Evolutionary conservation across 2,888 invertebrate species (phyloP), one percentile per base, ranked within the genome.

Genomic region (Aleiodes leptofemur): DNA sequence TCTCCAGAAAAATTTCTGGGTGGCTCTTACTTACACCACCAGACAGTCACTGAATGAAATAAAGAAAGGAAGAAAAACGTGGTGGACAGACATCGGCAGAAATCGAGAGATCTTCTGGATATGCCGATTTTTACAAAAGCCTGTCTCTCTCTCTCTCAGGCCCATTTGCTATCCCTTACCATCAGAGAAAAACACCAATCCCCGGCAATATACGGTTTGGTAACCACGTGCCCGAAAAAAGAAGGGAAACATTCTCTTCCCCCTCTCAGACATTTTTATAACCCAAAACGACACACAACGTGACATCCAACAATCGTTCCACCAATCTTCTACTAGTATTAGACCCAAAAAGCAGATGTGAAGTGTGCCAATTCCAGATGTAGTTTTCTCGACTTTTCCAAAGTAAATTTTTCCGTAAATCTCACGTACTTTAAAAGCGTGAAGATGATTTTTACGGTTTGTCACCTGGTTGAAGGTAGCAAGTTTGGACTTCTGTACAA

Each of bases 301-400:
- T 71, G 71, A 71, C 71, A 29, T 29, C 14, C 7, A 71, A 71
- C 71, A 71, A 71, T 71, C 59, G 50, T 59, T 59, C 38, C 2
- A 48, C 56, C 38, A 48, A 48, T 38, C 43, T 57, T 11, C 29
- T 1, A 23, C 13, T n/a, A 57, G 16, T 76, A 72, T 76, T 76
- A 79, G 23, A 23, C 23, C 23, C 23, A 23, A 31, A 51, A 34
- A 48, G 59, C 57, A 69, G 61, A 61, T 69, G 69, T 51, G 69
- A 69, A 68, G 69, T 74, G 74, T 61, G 50, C 51, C 57, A 29
- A 23, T 53, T 38, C 38, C 53, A 69, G 61, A 61, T 61, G 61
- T 61, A 61, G 38, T 61, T 57, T 43, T 23, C 57, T 38, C 38
- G 23, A 23, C 23, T 23, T 61, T 38, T 38, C 14, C 0, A 38